Base-by-base conservation (phyloP, 2,888 invertebrate genomes). In the Leucania comma region DNA sequence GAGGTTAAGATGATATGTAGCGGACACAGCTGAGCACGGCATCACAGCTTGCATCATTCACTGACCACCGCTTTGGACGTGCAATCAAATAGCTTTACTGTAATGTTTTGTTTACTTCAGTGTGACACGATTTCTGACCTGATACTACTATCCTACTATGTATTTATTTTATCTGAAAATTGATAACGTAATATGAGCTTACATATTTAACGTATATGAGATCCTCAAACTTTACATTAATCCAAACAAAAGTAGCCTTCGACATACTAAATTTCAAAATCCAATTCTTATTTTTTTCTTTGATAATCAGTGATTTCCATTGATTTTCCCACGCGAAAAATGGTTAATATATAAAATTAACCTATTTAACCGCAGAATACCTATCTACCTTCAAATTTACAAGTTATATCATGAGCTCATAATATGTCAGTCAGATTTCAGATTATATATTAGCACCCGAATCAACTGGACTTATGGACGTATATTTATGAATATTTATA, bases 1-100 rank as follows among this genome's bases (percentile, higher is more conserved):
- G 65, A 68, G 65, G 57, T 72, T 63, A 78, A 68, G 71, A 83
- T 66, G 68, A 75, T 70, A 70, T 56, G 60, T 80, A 84, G 72
- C 56, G 82, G 86, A 85, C 87, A 90, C 86, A 82, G 86, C 87
- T 85, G 84, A 75, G 84, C 89, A 90, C 90, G 85, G 84, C 88
- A 89, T 89, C 86, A 86, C 88, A 84, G 92, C 91, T 91, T 90
- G 87, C 87, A 86, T 89, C 90, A 90, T 89, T 89, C 89, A 90
- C 90, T 86, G 80, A 88, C 80, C 89, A 90, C 88, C 80, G 93
- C 92, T 92, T 93, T 88, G 80, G 78, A 88, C 89, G 88, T 90
- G 87, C 88, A 86, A 79, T 82, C 64, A 82, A 77, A 82, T 81
- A 78, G 87, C 86, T 88, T 88, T 68, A 79, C 69, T 78, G 78